phyloP scores from a whole-genome alignment of 2,113 vertebrate species.

The Myiagra hebetior region DNA sequence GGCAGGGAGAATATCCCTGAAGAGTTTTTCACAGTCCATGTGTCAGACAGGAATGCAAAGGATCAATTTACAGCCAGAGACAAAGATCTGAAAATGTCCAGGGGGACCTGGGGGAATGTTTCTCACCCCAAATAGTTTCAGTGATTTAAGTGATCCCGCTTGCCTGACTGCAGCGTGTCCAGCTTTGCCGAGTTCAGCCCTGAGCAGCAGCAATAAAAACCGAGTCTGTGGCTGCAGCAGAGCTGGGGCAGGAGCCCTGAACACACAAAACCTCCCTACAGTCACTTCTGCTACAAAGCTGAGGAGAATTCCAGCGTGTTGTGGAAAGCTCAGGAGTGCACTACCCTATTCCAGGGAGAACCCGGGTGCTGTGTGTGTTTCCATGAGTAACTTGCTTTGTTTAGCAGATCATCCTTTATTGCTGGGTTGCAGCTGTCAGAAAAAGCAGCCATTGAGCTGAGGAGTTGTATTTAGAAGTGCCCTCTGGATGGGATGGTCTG shows the following conservation, averaged over 20 bases:
- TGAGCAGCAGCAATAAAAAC: neutral
- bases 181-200: neutral
- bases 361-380: neutral
- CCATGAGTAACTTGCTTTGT: neutral
- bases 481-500: neutral
- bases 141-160: neutral
- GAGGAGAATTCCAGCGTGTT: neutral
- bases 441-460: neutral
- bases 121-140: constrained; percentile 1
- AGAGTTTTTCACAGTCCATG: constrained; percentile 50
- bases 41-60: constrained; percentile 65
- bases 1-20: constrained; percentile 19
- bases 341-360: neutral
- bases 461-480: neutral
- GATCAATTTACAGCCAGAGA: constrained; percentile 62
- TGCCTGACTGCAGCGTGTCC: neutral
- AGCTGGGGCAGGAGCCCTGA: neutral
- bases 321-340: neutral
- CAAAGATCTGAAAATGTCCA: constrained; percentile 41
- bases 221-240: neutral
- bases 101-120: constrained; percentile 14
- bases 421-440: neutral
- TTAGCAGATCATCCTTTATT: neutral
- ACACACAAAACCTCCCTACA: neutral
- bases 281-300: neutral